Percentiles rank a stretch among this genome's conserved stretches.
phyloP scores from a whole-genome alignment of 1,140 invertebrate species.

The Lepidurus apus region DNA sequence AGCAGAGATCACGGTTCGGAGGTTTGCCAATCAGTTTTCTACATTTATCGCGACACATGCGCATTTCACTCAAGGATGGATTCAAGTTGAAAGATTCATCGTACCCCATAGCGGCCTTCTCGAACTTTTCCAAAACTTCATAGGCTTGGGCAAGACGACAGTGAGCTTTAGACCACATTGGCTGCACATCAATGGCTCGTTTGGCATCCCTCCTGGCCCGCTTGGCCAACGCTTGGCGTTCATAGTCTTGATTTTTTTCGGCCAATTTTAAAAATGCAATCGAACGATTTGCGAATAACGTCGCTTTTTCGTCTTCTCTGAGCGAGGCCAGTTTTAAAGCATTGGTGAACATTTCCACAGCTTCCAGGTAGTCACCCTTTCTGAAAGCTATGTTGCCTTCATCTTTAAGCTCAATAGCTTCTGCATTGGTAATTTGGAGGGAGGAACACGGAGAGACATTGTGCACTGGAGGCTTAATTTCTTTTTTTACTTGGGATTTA shows the following conservation, averaged over 20 bases:
- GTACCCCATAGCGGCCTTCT: not conserved
- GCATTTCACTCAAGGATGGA: not conserved
- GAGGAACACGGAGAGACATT: too few relatives aligned
- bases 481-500: too few relatives aligned
- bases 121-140: not conserved
- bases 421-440: too few relatives aligned
- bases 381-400: not conserved
- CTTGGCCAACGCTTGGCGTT: not conserved
- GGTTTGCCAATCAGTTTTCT: not conserved
- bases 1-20: not conserved
- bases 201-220: not conserved
- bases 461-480: too few relatives aligned
- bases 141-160: not conserved
- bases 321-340: conserved; percentile 26
- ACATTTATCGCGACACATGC: not conserved
- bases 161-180: not conserved
- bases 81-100: not conserved
- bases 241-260: conserved; percentile 25
- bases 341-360: not conserved
- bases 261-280: conserved; percentile 20
- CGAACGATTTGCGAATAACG: conserved; percentile 36
- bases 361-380: not conserved
- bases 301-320: conserved; percentile 11
- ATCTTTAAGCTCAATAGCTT: too few relatives aligned
- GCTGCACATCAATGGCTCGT: not conserved